These are phyloP conservation scores for Crepidodera aurea DNA, from an alignment of 2,888 invertebrate genomes.

Conservation along the genomic window DNA sequence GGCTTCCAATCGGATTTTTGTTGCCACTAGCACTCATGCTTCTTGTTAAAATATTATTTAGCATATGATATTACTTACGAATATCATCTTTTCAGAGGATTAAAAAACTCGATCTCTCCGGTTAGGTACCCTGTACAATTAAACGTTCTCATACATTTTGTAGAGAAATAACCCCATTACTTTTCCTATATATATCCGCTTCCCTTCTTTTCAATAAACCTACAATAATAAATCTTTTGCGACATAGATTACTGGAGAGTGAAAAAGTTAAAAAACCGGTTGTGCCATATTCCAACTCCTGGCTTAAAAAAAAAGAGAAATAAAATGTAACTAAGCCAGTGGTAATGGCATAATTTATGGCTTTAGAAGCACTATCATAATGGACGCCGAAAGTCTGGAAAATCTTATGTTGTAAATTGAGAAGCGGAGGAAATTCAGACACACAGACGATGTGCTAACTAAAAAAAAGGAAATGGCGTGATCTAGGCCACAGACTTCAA, in stretches of 20 bases:
- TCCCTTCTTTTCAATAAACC: background rate
- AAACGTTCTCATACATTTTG: too few relatives aligned
- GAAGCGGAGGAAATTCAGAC: constrained; percentile 1
- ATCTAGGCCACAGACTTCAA: constrained; percentile 4
- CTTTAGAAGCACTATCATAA: constrained; percentile 26
- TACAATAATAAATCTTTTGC: background rate
- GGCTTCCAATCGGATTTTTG: too few relatives aligned
- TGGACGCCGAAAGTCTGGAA: constrained; percentile 21
- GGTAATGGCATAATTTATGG: constrained; percentile 25
- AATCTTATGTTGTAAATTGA: constrained; percentile 20
- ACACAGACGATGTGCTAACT: background rate
- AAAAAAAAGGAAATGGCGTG: background rate
- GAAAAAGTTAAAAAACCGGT: constrained; percentile 1
- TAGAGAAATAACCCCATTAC: too few relatives aligned
- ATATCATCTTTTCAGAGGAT: too few relatives aligned
- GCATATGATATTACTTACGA: too few relatives aligned
- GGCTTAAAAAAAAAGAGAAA: constrained; percentile 3
- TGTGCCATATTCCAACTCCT: background rate
- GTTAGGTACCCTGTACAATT: too few relatives aligned
- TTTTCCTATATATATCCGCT: too few relatives aligned
- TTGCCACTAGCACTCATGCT: too few relatives aligned
- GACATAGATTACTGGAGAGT: background rate
- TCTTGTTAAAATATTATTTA: too few relatives aligned
- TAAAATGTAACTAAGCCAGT: constrained; percentile 27
- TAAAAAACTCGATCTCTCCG: too few relatives aligned